Conservation (phyloP, 2,797 vertebrate genomes). For the Petrocephalus sullivani region DNA sequence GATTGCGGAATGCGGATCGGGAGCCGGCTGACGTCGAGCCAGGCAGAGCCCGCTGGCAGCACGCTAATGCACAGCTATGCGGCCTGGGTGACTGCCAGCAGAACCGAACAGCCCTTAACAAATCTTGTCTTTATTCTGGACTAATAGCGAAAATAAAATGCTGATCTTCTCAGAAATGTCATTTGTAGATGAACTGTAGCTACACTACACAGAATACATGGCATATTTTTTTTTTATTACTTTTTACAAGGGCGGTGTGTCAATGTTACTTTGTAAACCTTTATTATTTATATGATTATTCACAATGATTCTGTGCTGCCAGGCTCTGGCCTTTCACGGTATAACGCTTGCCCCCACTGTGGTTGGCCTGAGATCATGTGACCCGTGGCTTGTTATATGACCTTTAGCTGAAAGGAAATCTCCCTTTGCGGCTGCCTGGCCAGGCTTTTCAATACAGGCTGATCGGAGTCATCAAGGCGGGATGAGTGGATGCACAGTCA, state of each 20-base stretch:
- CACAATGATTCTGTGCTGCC: not conserved
- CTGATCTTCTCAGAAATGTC: not conserved
- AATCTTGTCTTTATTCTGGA: not conserved
- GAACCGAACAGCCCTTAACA: not conserved
- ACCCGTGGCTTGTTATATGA: not conserved
- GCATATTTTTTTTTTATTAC: not conserved
- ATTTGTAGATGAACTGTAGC: not conserved
- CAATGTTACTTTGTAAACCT: not conserved
- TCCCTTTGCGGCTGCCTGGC: not conserved
- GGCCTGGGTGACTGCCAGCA: not conserved
- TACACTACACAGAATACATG: not conserved
- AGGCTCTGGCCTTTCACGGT: not conserved
- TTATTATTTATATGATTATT: not conserved
- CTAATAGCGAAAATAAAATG: not conserved
- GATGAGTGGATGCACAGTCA: not conserved
- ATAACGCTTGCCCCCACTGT: not conserved
- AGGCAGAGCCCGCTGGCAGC: not conserved
- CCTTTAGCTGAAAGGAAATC: not conserved
- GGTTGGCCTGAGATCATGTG: not conserved
- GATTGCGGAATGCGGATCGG: slow-evolving; percentile 53
- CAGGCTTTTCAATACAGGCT: not conserved
- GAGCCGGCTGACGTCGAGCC: slow-evolving; percentile 36
- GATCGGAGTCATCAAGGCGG: not conserved
- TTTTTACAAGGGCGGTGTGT: not conserved
- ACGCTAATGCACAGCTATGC: not conserved